Conservation (phyloP, 2,113 vertebrate species). For the Brachionichthys hirsutus region DNA sequence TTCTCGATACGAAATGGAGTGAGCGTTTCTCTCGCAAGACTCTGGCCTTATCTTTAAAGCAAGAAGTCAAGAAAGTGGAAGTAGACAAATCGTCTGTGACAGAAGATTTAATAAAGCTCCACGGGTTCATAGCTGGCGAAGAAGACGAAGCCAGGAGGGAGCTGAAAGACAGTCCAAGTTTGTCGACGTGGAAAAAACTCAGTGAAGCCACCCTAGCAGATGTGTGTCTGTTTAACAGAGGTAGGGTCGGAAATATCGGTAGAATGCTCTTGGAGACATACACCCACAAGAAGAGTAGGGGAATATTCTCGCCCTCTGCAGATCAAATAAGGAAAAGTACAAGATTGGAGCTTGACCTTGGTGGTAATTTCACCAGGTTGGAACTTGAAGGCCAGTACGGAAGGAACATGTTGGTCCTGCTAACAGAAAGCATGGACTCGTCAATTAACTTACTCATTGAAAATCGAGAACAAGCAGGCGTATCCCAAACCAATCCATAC, state of each 20-base stretch:
- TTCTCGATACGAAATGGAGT: constrained; percentile 71
- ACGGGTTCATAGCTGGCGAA: constrained; percentile 56
- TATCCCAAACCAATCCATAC: constrained; percentile 66
- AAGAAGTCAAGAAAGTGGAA: constrained; percentile 54
- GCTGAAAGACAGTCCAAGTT: constrained; percentile 58
- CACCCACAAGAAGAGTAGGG: constrained; percentile 43
- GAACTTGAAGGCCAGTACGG: constrained; percentile 72
- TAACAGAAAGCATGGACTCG: constrained; percentile 64
- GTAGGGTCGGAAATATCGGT: constrained; percentile 67
- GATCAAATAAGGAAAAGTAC: constrained; percentile 70
- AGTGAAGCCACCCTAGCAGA: constrained; percentile 69
- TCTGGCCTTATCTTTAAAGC: constrained; percentile 37
- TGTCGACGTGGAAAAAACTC: constrained; percentile 70
- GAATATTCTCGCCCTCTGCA: constrained; percentile 52
- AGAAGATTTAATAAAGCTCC: constrained; percentile 68
- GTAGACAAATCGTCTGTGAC: constrained; percentile 63
- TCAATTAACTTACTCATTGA: constrained; percentile 64
- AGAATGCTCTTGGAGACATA: constrained; percentile 66
- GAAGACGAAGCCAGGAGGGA: constrained; percentile 63
- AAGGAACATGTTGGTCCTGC: constrained; percentile 68
- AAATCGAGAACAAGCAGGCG: constrained; percentile 55
- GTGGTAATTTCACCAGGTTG: constrained; percentile 56
- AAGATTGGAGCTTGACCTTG: constrained; percentile 64
- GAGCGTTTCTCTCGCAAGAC: constrained; percentile 61
- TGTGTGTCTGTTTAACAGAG: constrained; percentile 72